Base-by-base conservation (phyloP, 2,797 vertebrate genomes). In the Ctenosaura bakeri region DNA sequence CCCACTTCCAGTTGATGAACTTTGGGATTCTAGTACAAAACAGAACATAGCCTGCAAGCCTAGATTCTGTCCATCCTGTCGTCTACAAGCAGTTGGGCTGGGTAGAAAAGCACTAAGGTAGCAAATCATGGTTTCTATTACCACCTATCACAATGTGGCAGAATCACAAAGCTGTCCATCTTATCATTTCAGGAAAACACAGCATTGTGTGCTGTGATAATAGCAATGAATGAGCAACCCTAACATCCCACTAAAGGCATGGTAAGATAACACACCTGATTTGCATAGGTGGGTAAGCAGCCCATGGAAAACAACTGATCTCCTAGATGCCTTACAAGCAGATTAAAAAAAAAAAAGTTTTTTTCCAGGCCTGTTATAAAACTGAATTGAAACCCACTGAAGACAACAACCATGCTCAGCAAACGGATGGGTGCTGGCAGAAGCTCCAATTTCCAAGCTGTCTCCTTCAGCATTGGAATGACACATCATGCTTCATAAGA, bases 381-480 rank as follows among this genome's bases (percentile, higher is more conserved):
- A 88, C 79, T 20, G 50, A 78, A 50, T 46, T 24, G 32, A 80
- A 62, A 56, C 29, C 46, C 77, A 80, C 29, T 59, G 85, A 77
- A 94, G 84, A 89, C 86, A 88, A 90, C 32, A 52, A 26, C 76
- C 85, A n/a, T 22, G 86, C 35, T 0, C 4, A 89, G 62, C 46
- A 69, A 91, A 81, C 4, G 26, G 24, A 42, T 79, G 52, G 71
- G 24, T 64, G 62, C 86, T 83, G 0, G 46, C 91, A 93, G 82
- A 88, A 24, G 14, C 10, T 79, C 86, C 92, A 83, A 83, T 94
- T 94, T 92, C 94, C 93, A 90, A 95, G 92, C 93, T 94, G 93
- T 94, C 94, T 95, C 89, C 90, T 88, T 94, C 91, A 90, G 0
- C 56, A 56, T 93, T 95, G 93, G 86, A 95, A 93, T 94, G 52